Base-by-base conservation (phyloP, 2,888 invertebrate genomes). In the Drosophila mulleri region DNA sequence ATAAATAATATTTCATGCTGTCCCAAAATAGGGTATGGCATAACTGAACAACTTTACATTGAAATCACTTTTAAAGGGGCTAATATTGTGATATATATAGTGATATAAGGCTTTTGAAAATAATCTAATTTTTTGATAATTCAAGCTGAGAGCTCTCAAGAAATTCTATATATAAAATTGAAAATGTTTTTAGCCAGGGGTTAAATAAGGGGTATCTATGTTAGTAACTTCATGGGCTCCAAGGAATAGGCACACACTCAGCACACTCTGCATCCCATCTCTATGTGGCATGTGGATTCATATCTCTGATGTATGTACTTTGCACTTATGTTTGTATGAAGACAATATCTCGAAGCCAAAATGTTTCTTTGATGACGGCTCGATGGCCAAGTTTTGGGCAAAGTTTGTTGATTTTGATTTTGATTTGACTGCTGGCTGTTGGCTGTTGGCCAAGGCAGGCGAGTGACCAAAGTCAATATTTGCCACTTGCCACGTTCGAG, bases 361-460 rank as follows among this genome's bases (percentile, higher is more conserved):
- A 35, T 18, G 35, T 18, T 12, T 6, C 29, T 14, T 35, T 52
- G 59, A 44, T 37, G 45, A 54, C 50, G 48, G 7, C 60, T 37
- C 20, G 52, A 18, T 44, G 63, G 23, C 50, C 35, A 14, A 53
- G 53, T 58, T 16, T 62, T 53, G 61, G 35, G 39, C 63, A 56
- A 58, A 59, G 2, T 39, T 59, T 39, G 35, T 48, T 41, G 20
- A 35, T 39, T n/a, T 65, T 35, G n/a, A 32, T 39, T n/a, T 62
- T 52, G 32, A 20, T 14, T 35, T 35, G 35, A 20, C 52, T 37
- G 11, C 41, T 74, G 68, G 65, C 74, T 37, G 11, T 54, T 74
- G 68, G 65, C 74, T 42, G 32, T n/a, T 45, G 60, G 63, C 66
- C 80, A 72, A 72, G 44, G 29, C 29, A 56, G 61, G 35, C 14